Evolutionary conservation across 1,140 invertebrate genomes (phyloP), one percentile per base, ranked within the genome.

Genomic region (Polyergus mexicanus): DNA sequence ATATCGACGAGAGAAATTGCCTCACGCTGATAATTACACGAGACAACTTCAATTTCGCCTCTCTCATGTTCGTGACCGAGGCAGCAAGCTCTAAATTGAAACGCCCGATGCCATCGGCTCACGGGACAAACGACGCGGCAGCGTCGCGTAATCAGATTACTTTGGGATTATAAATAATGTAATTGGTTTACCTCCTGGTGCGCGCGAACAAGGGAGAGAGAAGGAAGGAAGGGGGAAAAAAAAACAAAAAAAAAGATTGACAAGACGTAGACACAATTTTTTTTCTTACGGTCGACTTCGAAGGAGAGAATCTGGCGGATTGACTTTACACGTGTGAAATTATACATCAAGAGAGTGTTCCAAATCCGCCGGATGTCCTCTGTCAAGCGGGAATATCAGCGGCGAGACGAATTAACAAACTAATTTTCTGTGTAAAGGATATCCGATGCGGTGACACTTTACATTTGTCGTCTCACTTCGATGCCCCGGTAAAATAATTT

Each of bases 161-260:
- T 84, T 85, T 84, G 68, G 76, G 65, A 86, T 91, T 91, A 89
- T 91, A 91, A 91, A 90, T 91, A 92, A 90, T 90, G 85, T 92
- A 91, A 92, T 92, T 91, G 91, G 81, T 92, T 92, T 89, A 77
- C 88, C 88, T 86, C 78, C 84, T 80, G 88, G 65, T 60, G 85
- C 69, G 88, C 35, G 47, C 4, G 3, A 32, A 60, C 35, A 63
- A 65, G 54, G 32, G 41, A 38, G 32, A 62, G 60, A 47, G 60
- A 47, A 38, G 38, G 19, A 71, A n/a, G n/a, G n/a, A n/a, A n/a
- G n/a, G n/a, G n/a, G n/a, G n/a, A n/a, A n/a, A n/a, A n/a, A n/a
- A n/a, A n/a, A n/a, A n/a, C n/a, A 35, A 72, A 76, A 28, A 19
- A 51, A 16, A 60, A 74, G 65, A 41, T n/a, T 47, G 32, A 62